Evolutionary conservation across 2,888 invertebrate genomes (phyloP), one percentile per base, ranked within the genome.

Genomic region (Syritta pipiens): DNA sequence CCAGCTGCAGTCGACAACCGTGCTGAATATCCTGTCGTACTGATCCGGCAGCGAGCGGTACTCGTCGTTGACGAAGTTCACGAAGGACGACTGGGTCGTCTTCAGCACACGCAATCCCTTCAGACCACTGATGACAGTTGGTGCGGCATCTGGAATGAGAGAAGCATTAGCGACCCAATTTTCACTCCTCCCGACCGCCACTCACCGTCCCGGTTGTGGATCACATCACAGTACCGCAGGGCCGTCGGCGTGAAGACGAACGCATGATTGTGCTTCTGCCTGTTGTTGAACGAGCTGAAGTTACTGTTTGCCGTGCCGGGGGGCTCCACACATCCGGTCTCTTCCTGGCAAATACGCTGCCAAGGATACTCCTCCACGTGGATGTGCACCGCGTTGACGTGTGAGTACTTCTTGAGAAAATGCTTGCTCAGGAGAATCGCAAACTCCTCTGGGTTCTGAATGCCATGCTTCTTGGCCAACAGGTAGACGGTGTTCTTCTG

Each of bases 401-500:
- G 95, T n/a, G 91, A 89, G 86, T 95, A 95, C 84, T 92, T 93
- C 81, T 91, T 92, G 51, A 95, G 89, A 84, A 95, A 95, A 86
- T 95, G 95, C 67, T 92, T 91, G 84, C 93, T 92, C 12, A 95
- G 90, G n/a, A 93, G 88, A 14, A 94, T 89, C 0, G 92, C 95
- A 86, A 95, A 95, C 84, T 93, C 93, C 86, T 95, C 95, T 0
- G 94, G 94, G 20, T 93, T 93, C 83, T 92, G 92, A 24, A 95
- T 92, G 49, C 95, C 95, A 85, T 93, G 90, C 84, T 94, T 93
- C 85, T 94, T 95, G 4, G 95, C 95, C 82, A 95, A 86, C 32
- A 95, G 88, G 85, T 94, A 95, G 30, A 95, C 93, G 1, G 94
- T 95, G 85, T 95, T 95, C 89, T 95, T 95, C 86, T 95, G 95